These are phyloP conservation scores for Oscheius sp. DNA, from an alignment of 2,888 invertebrate genomes.

Conservation along the genomic window DNA sequence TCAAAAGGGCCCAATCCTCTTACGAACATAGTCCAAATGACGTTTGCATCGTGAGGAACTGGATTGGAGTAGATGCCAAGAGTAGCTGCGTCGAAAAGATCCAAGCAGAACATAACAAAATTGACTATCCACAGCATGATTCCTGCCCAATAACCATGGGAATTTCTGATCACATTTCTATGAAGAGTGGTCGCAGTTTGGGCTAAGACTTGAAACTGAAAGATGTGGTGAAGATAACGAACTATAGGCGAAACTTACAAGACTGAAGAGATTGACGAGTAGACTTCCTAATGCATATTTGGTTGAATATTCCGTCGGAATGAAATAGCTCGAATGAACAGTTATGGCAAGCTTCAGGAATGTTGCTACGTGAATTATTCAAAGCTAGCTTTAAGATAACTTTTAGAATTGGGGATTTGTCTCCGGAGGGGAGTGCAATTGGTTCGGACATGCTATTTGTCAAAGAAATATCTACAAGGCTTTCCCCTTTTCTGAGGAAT, in stretches of 20 bases:
- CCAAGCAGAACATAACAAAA: not conserved
- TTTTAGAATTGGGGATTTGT: too few relatives aligned
- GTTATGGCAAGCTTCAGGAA: too few relatives aligned
- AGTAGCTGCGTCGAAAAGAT: constrained; percentile 7
- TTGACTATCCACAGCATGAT: not conserved
- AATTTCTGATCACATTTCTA: not conserved
- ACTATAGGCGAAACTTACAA: not conserved
- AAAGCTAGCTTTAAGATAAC: too few relatives aligned
- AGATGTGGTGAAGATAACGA: not conserved
- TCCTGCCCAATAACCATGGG: not conserved
- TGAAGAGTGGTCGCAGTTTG: not conserved
- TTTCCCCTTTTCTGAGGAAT: too few relatives aligned
- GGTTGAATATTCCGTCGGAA: not conserved
- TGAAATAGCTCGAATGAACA: not conserved
- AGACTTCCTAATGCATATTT: not conserved
- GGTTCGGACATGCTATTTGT: too few relatives aligned
- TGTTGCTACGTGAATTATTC: too few relatives aligned
- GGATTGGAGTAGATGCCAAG: constrained; percentile 1
- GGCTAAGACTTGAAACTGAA: not conserved
- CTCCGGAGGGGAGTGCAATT: too few relatives aligned
- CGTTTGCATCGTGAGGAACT: not conserved
- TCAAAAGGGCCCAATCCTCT: not conserved
- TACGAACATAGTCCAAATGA: not conserved
- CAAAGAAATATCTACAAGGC: too few relatives aligned
- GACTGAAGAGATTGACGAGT: not conserved